These are phyloP conservation scores for Mactromeris polynyma DNA, from an alignment of 2,888 invertebrate genomes.

Conservation along the genomic window DNA sequence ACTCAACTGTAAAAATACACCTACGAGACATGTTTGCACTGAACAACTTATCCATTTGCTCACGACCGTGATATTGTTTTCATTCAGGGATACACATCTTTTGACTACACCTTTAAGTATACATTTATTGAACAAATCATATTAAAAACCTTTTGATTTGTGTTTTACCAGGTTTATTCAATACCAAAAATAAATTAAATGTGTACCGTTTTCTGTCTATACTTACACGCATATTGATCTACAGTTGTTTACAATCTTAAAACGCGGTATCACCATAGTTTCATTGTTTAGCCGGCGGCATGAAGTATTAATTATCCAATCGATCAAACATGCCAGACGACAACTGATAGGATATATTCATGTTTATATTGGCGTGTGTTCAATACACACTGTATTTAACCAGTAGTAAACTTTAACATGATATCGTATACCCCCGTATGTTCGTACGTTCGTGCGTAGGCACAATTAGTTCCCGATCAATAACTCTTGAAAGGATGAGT, in stretches of 20 bases:
- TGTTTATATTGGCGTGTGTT: background rate
- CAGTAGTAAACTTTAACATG: background rate
- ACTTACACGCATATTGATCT: background rate
- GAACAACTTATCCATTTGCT: too few relatives aligned
- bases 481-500: too few relatives aligned
- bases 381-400: background rate
- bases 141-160: background rate
- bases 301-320: background rate
- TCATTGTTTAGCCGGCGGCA: constrained; percentile 9
- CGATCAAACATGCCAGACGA: background rate
- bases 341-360: background rate
- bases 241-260: background rate
- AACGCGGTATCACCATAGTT: background rate
- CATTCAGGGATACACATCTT: too few relatives aligned
- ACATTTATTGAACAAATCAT: too few relatives aligned
- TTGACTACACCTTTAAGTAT: too few relatives aligned
- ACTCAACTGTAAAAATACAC: too few relatives aligned
- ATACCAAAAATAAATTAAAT: background rate
- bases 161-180: background rate
- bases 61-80: too few relatives aligned
- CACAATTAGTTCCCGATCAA: too few relatives aligned
- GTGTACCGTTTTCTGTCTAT: background rate
- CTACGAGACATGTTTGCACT: too few relatives aligned
- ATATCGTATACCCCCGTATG: too few relatives aligned
- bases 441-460: too few relatives aligned